Base-by-base conservation (phyloP, 92 coral and sea anemone species). In the Actinostola sp. region DNA sequence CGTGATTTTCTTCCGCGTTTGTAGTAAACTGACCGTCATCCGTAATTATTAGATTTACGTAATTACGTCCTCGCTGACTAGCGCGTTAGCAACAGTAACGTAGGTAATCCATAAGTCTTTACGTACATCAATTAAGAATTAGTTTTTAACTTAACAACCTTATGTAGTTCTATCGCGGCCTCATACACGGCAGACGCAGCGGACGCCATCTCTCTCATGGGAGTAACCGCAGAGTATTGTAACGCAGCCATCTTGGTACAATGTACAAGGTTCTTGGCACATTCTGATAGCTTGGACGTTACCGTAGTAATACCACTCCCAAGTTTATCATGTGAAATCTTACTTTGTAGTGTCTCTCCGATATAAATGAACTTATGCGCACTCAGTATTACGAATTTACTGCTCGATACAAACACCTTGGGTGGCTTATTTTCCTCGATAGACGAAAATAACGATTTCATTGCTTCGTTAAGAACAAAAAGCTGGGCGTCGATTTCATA, bases 361-460 rank as follows among this genome's bases (percentile, higher is more conserved):
- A 94, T 80, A 77, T 88, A 94, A 1, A 94, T 96, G 69, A 94
- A 83, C 73, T 91, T 94, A 52, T 94, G 98, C 19, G 98, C 98
- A 72, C 98, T 94, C 57, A 94, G 71, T 21, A 94, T 97, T 48
- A 94, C 88, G 46, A 94, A 94, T 82, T 94, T 94, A 72, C 98
- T 94, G 60, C 87, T 89, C 23, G 98, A 92, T 13, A 94, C 98
- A 61, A 94, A 94, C 48, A 80, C 77, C 67, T 94, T 94, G n/a
- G 98, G 98, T 28, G 86, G 85, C 58, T 88, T 83, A 33, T 73
- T 70, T 55, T 83, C 86, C 32, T 89, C 93, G 36, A 91, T 81
- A 29, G 90, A 86, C 12, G 92, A 79, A 60, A 80, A 89, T 55
- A 94, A 82, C n/a, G 87, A 82, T 64, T 91, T 91, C 72, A 94